Percentiles rank a stretch among this genome's conserved stretches.
These are phyloP conservation scores for Augochlorella aurata DNA, from an alignment of 2,888 invertebrate genomes.

Conservation along the genomic window DNA sequence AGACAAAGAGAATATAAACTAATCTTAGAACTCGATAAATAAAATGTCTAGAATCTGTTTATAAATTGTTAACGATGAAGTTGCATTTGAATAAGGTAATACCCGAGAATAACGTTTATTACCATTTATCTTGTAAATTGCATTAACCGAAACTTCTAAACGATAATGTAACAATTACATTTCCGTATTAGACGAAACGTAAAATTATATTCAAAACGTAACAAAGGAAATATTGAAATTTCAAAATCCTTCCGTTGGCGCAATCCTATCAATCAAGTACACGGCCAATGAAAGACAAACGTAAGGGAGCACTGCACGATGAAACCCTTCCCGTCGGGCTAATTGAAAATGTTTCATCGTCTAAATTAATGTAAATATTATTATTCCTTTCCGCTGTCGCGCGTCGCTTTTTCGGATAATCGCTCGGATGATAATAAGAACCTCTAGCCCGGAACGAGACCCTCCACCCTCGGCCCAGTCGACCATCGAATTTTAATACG, in stretches of 20 bases:
- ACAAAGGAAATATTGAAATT: background rate
- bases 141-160: background rate
- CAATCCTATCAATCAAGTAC: conserved; percentile 25
- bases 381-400: conserved; percentile 47
- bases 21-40: background rate
- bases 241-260: conserved; percentile 1
- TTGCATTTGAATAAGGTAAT: too few species aligned
- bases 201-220: background rate
- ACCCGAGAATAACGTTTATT: background rate
- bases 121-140: background rate
- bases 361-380: conserved; percentile 58
- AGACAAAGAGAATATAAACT: background rate
- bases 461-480: background rate
- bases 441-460: conserved; percentile 5
- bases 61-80: background rate
- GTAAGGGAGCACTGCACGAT: background rate
- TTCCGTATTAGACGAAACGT: background rate
- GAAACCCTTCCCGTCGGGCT: conserved; percentile 30
- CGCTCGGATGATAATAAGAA: conserved; percentile 56
- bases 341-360: conserved; percentile 58
- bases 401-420: conserved; percentile 63
- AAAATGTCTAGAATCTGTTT: too few species aligned
- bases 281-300: conserved; percentile 22
- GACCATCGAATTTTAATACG: conserved; percentile 58
- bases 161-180: background rate